These are phyloP conservation scores for Apaloderma vittatum DNA, from an alignment of 2,113 vertebrate genomes.

Conservation along the genomic window DNA sequence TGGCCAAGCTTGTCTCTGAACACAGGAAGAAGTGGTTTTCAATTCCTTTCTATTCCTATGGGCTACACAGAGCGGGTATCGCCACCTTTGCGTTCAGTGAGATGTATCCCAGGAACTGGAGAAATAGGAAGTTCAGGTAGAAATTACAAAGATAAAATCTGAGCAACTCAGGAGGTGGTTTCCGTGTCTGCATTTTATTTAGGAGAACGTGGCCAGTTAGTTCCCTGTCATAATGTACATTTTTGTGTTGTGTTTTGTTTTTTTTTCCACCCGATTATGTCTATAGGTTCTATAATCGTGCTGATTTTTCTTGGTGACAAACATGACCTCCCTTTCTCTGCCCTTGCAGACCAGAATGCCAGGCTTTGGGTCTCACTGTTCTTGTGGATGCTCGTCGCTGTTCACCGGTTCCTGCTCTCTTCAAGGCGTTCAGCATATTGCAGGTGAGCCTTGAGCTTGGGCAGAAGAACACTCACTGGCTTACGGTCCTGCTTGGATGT, in stretches of 20 bases:
- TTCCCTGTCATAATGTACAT: not conserved
- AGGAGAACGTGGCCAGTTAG: not conserved
- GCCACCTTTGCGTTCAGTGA: not conserved
- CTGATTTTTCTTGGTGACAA: not conserved
- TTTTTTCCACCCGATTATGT: not conserved
- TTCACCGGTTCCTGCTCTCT: conserved; percentile 79
- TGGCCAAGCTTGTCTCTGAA: not conserved
- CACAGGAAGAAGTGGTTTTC: not conserved
- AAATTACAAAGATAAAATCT: not conserved
- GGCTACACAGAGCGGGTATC: not conserved
- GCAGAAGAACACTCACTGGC: not conserved
- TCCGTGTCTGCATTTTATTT: not conserved
- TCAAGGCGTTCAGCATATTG: conserved; percentile 78
- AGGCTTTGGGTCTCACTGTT: conserved; percentile 81
- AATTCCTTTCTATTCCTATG: too few species aligned
- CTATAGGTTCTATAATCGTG: not conserved
- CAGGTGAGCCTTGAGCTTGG: conserved; percentile 76
- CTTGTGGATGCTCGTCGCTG: conserved; percentile 86
- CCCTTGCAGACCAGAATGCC: conserved; percentile 80
- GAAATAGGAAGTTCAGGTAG: not conserved
- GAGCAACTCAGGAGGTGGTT: not conserved
- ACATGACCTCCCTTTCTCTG: not conserved
- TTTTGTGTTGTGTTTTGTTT: accelerated
- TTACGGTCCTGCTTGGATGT: not conserved
- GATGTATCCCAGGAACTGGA: not conserved